Evolutionary conservation across 2,113 vertebrate species (phyloP).

Genomic region (Asarcornis scutulata): DNA sequence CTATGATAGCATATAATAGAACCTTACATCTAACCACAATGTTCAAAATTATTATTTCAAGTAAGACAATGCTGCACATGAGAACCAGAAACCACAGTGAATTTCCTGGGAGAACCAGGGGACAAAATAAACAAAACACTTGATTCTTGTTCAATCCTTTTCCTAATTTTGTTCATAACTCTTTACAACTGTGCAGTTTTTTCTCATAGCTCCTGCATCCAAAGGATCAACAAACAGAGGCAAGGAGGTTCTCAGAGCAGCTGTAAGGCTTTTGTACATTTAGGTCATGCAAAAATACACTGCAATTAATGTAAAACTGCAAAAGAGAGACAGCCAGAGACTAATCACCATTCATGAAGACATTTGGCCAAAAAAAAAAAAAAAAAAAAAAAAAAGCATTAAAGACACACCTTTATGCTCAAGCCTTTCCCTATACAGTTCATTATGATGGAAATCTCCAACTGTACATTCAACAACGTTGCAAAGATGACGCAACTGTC

Average conservation of each 20-base stretch:
- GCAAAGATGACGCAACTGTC: not conserved
- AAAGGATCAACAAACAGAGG: not conserved
- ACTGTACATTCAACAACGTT: not conserved
- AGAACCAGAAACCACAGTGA: conserved; percentile 9
- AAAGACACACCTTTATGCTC: not conserved
- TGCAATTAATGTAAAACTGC: not conserved
- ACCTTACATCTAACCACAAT: not conserved
- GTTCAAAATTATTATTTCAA: not conserved
- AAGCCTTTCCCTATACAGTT: not conserved
- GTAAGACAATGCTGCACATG: not conserved
- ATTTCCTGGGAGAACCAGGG: conserved; percentile 2
- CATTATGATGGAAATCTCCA: not conserved
- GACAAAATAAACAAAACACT: not conserved
- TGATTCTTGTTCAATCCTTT: not conserved
- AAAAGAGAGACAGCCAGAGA: not conserved
- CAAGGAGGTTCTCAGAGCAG: not conserved
- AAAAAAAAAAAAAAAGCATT: not conserved
- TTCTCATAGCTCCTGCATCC: not conserved
- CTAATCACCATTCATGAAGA: not conserved
- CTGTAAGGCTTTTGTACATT: not conserved
- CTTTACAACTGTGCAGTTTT: not conserved
- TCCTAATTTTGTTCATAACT: not conserved
- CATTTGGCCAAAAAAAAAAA: not conserved
- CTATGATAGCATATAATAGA: not conserved
- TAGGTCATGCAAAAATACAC: not conserved